Evolutionary conservation across 2,888 invertebrate species (phyloP).

Genomic region (Polyploca ridens): DNA sequence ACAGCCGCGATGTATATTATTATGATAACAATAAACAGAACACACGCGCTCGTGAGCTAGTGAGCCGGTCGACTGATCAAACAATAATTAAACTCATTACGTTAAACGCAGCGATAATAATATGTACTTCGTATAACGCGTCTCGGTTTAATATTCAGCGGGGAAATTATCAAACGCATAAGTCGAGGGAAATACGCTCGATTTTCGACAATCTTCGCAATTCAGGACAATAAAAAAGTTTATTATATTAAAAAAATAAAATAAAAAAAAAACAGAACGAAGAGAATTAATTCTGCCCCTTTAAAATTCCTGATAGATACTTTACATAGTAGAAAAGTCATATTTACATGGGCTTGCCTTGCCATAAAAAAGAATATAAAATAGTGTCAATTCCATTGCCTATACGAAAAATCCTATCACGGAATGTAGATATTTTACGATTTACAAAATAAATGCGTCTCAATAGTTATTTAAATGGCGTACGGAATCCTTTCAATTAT

Average conservation of each 20-base stretch:
- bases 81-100: background rate
- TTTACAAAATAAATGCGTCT: no score
- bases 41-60: background rate
- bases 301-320: no score
- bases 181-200: background rate
- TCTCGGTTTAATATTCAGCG: background rate
- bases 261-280: no score
- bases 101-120: background rate
- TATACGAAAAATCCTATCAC: no score
- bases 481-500: background rate
- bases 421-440: no score
- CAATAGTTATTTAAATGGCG: background rate
- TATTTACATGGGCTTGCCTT: no score
- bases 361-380: no score
- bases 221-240: no score
- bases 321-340: no score
- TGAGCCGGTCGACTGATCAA: background rate
- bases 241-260: no score
- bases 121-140: background rate
- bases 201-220: background rate
- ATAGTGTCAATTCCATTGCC: no score
- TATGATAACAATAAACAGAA: background rate
- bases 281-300: no score
- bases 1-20: background rate
- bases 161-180: background rate